Conservation (phyloP, 2,797 vertebrate species). For the Cyclura pinguis region DNA sequence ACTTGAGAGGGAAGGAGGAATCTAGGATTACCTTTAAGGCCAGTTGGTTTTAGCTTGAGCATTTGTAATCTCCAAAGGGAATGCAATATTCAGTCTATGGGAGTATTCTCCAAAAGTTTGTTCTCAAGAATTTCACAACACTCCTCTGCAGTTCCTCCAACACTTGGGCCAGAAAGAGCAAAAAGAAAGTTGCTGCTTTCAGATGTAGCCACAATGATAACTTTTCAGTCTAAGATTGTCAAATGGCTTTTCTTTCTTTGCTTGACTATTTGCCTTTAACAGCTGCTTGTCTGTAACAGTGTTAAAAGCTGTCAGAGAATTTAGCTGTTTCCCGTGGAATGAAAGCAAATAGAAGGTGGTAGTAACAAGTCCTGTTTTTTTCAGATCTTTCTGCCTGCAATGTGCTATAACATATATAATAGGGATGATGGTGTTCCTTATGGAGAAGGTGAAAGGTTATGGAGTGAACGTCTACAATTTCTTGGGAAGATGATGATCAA, state of each 20-base stretch:
- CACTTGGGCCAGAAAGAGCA: neutral
- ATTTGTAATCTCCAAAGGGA: no score
- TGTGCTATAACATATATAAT: constrained; percentile 81
- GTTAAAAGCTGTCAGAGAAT: neutral
- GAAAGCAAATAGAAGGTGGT: neutral
- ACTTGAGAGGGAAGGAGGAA: no score
- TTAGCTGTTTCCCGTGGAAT: neutral
- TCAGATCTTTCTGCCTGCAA: constrained; percentile 82
- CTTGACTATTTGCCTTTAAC: neutral
- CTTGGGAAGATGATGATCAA: neutral
- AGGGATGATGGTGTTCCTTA: constrained; percentile 50
- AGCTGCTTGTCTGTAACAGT: neutral
- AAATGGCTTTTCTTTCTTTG: neutral
- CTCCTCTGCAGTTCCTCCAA: no score
- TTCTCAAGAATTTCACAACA: no score
- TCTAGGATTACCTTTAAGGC: no score
- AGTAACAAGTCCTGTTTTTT: constrained; percentile 1
- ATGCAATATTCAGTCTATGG: no score
- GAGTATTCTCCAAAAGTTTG: no score
- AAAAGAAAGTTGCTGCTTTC: neutral
- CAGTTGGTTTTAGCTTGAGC: no score
- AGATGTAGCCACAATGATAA: neutral
- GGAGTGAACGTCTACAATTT: neutral
- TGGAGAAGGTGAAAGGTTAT: neutral
- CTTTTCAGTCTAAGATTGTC: neutral